Evolutionary conservation across 1,140 invertebrate species (phyloP), one percentile per base, ranked within the genome.

Genomic region (Macrosteles quadrilineatus): DNA sequence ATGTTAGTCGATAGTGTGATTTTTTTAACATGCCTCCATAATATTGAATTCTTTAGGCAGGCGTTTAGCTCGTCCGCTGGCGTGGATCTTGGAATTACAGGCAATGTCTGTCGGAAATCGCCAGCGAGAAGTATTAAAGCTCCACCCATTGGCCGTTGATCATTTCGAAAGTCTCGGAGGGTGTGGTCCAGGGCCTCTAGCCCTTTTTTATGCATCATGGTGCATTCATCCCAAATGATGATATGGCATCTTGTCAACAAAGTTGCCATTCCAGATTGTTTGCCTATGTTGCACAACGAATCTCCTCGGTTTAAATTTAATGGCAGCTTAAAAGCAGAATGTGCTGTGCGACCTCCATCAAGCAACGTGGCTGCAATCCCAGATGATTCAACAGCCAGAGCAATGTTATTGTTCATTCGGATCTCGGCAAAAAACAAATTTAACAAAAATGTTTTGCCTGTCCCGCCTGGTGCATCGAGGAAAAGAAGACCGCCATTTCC

Each of bases 41-140:
- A 75, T 80, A 70, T 70, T 45, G 80, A 78, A 25, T 69, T 76
- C 73, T 80, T 83, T 66, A 82, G 62, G 70, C 73, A 79, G 66
- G 74, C 73, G 57, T 70, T 72, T 6, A 78, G 69, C 66, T 75
- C 67, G 68, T 75, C 71, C 43, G 68, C 65, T 3, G 70, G 1
- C 14, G 80, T 84, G 70, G 75, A 78, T 74, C 77, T 72, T 40
- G 73, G 70, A 67, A 83, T 79, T 3, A 85, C 78, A 1, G 82
- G 81, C 25, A 85, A 71, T n/a, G 76, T 84, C 76, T 86, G 81
- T 57, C 81, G 69, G 74, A 85, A 86, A 77, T 85, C 81, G 50
- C 83, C 82, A 70, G 79, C 73, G 21, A 83, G 73, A 64, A 83
- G 67, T 73, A 85, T 70, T 30, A 80, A 74, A 55, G 73, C 69